These are phyloP conservation scores for Podiceps cristatus DNA, from an alignment of 2,113 vertebrate species.

Conservation along the genomic window DNA sequence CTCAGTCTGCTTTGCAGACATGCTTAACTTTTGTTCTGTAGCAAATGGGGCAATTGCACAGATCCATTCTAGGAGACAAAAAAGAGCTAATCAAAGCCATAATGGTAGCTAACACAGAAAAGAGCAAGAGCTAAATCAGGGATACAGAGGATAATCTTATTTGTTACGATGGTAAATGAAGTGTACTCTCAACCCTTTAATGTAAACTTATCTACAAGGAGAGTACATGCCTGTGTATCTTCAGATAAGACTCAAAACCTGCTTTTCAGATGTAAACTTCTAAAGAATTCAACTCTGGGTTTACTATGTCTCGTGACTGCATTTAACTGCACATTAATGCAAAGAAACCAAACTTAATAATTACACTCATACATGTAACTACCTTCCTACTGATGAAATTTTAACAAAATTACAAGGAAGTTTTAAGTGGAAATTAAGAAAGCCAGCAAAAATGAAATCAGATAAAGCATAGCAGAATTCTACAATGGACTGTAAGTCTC, in stretches of 20 bases:
- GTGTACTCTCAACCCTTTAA: not conserved
- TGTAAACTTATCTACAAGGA: not conserved
- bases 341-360: not conserved
- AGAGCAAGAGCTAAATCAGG: not conserved
- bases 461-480: not conserved
- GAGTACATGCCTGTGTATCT: not conserved
- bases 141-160: not conserved
- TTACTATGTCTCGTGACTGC: not conserved
- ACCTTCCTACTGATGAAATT: not conserved
- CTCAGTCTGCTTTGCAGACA: not conserved
- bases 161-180: not conserved
- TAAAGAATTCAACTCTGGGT: not conserved
- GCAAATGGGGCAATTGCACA: not conserved
- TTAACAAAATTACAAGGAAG: not conserved
- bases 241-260: not conserved
- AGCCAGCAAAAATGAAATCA: not conserved
- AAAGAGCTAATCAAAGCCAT: not conserved
- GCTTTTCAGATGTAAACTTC: not conserved
- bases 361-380: not conserved
- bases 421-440: not conserved
- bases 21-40: not conserved
- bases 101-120: accelerated
- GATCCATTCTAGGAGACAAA: not conserved
- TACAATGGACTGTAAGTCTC: not conserved
- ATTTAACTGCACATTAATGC: not conserved